phyloP scores from a whole-genome alignment of 2,888 invertebrate species.

The Tenthredo livida region DNA sequence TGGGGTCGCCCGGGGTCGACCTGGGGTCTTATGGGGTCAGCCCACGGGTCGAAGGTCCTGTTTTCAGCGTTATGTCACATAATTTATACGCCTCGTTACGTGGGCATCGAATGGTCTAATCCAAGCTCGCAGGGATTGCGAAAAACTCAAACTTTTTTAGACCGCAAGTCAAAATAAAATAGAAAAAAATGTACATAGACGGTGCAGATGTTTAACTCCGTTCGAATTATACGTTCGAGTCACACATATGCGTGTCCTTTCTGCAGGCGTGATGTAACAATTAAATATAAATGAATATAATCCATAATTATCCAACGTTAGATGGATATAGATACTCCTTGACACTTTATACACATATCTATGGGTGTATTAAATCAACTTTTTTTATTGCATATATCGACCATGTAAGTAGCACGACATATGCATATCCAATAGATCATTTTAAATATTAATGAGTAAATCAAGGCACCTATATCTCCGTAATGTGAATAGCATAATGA shows the following conservation, averaged over 20 bases:
- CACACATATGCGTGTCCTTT: not conserved
- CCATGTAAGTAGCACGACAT: not conserved
- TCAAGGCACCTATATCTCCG: not conserved
- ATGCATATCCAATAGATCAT: constrained; percentile 21
- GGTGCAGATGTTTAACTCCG: too few relatives aligned
- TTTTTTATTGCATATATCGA: not conserved
- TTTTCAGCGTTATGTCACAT: constrained; percentile 26
- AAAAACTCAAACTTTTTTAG: not conserved
- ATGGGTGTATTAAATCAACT: not conserved
- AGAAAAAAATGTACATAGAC: too few relatives aligned
- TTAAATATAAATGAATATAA: not conserved
- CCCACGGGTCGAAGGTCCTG: constrained; percentile 31
- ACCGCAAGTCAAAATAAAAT: too few relatives aligned
- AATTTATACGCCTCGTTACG: constrained; percentile 43
- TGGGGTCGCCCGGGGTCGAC: constrained; percentile 26
- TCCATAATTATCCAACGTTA: not conserved
- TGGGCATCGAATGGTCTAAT: not conserved
- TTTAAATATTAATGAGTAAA: constrained; percentile 25
- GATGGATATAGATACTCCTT: not conserved
- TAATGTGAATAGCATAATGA: constrained; percentile 16
- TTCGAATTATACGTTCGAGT: not conserved
- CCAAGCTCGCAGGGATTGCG: not conserved
- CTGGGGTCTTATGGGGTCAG: constrained; percentile 23
- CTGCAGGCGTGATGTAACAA: too few relatives aligned
- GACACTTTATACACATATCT: not conserved